Percentiles rank a stretch among this genome's conserved stretches.
Conservation (phyloP, 2,797 vertebrate genomes). For the Ptychadena robeensis region DNA sequence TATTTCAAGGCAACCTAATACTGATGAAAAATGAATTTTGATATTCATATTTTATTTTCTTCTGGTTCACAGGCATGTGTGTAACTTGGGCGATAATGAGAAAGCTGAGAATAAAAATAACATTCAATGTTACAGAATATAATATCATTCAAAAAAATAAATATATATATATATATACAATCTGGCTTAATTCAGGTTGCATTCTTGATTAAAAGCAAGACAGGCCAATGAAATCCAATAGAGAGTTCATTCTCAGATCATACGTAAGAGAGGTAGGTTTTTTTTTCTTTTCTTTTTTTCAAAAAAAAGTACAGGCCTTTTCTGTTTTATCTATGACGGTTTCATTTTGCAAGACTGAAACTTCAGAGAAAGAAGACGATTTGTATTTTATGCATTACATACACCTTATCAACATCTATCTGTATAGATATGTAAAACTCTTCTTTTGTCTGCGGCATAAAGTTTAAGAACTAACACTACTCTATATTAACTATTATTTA, state of each 20-base stretch:
- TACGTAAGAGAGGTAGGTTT: slow-evolving; percentile 5
- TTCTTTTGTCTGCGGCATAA: too few relatives aligned
- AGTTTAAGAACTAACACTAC: too few relatives aligned
- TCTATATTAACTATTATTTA: too few relatives aligned
- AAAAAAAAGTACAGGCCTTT: background rate
- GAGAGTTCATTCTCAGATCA: slow-evolving; percentile 37
- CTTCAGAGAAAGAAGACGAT: too few relatives aligned
- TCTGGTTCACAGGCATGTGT: slow-evolving; percentile 71
- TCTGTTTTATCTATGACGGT: slow-evolving; percentile 4
- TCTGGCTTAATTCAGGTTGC: too few relatives aligned
- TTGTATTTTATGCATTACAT: too few relatives aligned
- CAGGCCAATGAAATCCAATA: slow-evolving; percentile 5
- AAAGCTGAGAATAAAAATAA: slow-evolving; percentile 62
- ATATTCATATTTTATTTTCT: slow-evolving; percentile 73
- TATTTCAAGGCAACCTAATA: slow-evolving; percentile 81
- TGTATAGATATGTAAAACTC: too few relatives aligned
- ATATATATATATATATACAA: slow-evolving; percentile 40
- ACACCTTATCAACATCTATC: too few relatives aligned
- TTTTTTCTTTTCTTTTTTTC: too few relatives aligned
- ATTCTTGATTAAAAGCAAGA: background rate
- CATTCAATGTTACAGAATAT: slow-evolving; percentile 61
- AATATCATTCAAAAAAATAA: slow-evolving; percentile 65
- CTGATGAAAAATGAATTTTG: slow-evolving; percentile 78
- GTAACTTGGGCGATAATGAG: slow-evolving; percentile 70
- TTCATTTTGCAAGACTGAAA: too few relatives aligned